Percentiles rank a stretch among this genome's conserved stretches.
phyloP scores from a whole-genome alignment of 2,888 invertebrate species.

The Ligdia adustata region DNA sequence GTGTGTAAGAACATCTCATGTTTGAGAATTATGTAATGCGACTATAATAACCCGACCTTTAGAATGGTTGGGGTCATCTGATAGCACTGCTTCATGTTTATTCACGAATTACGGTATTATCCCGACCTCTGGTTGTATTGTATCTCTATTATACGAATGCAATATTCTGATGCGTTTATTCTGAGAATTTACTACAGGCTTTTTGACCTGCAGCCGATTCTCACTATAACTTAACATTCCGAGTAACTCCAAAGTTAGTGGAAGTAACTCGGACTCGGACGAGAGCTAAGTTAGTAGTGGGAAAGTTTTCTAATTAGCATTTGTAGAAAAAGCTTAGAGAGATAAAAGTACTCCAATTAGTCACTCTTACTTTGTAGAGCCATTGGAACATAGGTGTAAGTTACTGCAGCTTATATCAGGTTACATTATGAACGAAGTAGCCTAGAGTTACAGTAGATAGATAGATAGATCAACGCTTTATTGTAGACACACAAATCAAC shows the following conservation, averaged over 20 bases:
- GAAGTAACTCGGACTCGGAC: background rate
- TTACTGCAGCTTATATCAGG: too few relatives aligned
- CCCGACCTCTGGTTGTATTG: conserved; percentile 21
- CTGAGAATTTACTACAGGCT: conserved; percentile 9
- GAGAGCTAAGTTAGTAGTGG: conserved; percentile 4
- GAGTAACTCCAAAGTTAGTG: conserved; percentile 2
- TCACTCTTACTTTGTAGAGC: too few relatives aligned
- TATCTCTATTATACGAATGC: conserved; percentile 22
- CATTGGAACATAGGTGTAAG: too few relatives aligned
- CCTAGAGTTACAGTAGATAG: too few relatives aligned
- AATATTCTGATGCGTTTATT: conserved; percentile 9
- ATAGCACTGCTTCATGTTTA: conserved; percentile 30
- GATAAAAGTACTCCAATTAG: too few relatives aligned
- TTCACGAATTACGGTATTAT: conserved; percentile 24
- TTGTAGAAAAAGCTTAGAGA: too few relatives aligned
- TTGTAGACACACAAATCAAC: too few relatives aligned
- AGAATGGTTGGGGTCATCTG: conserved; percentile 23
- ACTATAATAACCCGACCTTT: conserved; percentile 32
- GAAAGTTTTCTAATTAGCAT: conserved; percentile 15
- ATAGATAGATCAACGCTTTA: too few relatives aligned
- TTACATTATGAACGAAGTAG: too few relatives aligned
- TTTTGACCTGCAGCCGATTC: conserved; percentile 5
- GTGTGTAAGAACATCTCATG: conserved; percentile 32
- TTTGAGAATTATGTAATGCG: conserved; percentile 33
- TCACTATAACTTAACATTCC: conserved; percentile 5